Base-by-base conservation (phyloP, 2,888 invertebrate genomes). In the Ischnura elegans region DNA sequence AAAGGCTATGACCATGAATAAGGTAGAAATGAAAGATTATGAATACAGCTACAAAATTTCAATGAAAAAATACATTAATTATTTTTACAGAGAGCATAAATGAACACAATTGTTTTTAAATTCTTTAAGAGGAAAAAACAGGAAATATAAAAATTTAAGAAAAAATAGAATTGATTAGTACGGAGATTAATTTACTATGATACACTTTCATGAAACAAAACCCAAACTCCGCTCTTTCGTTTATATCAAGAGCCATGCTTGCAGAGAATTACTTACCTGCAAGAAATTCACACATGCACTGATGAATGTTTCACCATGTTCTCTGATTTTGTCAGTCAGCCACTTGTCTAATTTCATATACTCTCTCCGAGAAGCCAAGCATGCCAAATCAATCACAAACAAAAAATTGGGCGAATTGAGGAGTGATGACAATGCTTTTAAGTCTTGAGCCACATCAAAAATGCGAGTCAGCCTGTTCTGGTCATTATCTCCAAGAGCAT, bases 321-420 rank as follows among this genome's bases (percentile, higher is more conserved):
- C 99, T 94, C 98, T 97, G 94, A 99, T 98, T 96, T 99, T 99
- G 95, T 99, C 99, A 0, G 98, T 98, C 21, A 99, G 96, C 99
- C 99, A 99, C 96, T 99, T 99, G 96, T 99, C 99, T 42, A 99
- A 96, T 95, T 99, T 99, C 21, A 99, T 97, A 96, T 99, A 99
- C 96, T 99, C 99, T 94, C 99, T 97, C 93, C 99, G 97, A 0
- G 99, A 99, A 0, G 99, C 99, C 94, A 99, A 96, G 96, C 99
- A 99, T 0, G 99, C 99, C 95, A 99, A 96, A 96, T 99, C 99
- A 95, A 99, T 99, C 84, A 99, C 98, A 96, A 99, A 99, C n/a
- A 98, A 97, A 96, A 98, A 98, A 0, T 98, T 98, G 94, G 98
- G 98, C 0, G 98, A 98, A 96, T 99, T 99, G 87, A 99, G 96